Conservation (phyloP, 2,113 vertebrate genomes). For the Syngnathoides biaculeatus region DNA sequence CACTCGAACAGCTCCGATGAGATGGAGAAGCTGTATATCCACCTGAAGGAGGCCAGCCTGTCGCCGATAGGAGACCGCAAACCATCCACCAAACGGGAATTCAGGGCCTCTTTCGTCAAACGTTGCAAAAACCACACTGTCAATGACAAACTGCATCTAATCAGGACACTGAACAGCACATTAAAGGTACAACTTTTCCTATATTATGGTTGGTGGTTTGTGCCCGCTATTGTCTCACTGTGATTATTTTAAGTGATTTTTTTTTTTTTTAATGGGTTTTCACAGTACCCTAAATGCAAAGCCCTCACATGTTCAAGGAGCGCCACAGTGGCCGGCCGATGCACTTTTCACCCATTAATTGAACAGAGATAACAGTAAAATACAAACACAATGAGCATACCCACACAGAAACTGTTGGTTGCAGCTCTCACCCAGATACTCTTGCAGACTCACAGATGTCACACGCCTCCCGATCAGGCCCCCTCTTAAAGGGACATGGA, state of each 20-base stretch:
- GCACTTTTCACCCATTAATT: too few species aligned
- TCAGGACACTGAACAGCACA: slow-evolving; percentile 91
- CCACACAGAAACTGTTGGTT: too few species aligned
- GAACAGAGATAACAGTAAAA: too few species aligned
- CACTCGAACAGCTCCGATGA: slow-evolving; percentile 75
- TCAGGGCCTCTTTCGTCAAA: slow-evolving; percentile 91
- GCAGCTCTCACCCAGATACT: too few species aligned
- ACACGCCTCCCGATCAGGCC: too few species aligned
- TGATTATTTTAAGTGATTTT: not conserved
- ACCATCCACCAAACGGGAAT: slow-evolving; percentile 88
- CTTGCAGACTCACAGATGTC: too few species aligned
- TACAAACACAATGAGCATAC: too few species aligned
- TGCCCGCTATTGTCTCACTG: not conserved
- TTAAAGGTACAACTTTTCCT: slow-evolving; percentile 80
- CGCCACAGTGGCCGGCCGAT: too few species aligned
- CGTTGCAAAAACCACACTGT: slow-evolving; percentile 89
- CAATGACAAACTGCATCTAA: slow-evolving; percentile 89
- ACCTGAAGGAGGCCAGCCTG: slow-evolving; percentile 88
- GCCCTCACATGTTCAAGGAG: too few species aligned
- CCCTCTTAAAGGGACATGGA: too few species aligned
- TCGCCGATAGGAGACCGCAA: slow-evolving; percentile 89
- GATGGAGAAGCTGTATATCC: slow-evolving; percentile 92
- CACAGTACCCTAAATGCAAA: too few species aligned
- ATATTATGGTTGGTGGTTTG: not conserved
- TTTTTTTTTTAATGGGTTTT: not conserved